Conservation (phyloP, 2,797 vertebrate species). For the Pseudochaenichthys georgianus region DNA sequence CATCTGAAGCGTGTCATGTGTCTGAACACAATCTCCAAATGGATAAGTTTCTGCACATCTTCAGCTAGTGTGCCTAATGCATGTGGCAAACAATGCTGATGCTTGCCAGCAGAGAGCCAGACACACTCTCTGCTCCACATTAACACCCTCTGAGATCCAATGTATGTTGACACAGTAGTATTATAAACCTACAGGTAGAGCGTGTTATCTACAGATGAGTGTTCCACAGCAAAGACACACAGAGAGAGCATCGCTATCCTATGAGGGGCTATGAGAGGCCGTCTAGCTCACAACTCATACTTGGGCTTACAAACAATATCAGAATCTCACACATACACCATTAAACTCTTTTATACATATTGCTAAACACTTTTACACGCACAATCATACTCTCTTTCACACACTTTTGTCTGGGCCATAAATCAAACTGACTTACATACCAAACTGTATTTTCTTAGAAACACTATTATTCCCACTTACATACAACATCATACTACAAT, state of each 20-base stretch:
- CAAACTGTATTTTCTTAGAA: no score
- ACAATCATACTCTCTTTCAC: no score
- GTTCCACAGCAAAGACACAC: background rate
- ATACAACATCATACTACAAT: no score
- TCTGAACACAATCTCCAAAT: constrained; percentile 30
- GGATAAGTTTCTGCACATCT: constrained; percentile 11
- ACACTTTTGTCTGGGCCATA: no score
- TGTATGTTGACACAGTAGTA: constrained; percentile 62
- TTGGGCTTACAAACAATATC: no score
- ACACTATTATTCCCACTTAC: no score
- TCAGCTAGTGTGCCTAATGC: constrained; percentile 35
- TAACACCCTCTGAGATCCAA: constrained; percentile 60
- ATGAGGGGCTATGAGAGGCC: no score
- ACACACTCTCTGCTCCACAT: constrained; percentile 56
- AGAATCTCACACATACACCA: no score
- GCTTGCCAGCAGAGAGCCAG: constrained; percentile 42
- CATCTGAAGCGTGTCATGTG: constrained; percentile 23
- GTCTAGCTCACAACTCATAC: no score
- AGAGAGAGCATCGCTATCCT: background rate
- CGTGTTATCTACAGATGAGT: constrained; percentile 27
- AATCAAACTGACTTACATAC: no score
- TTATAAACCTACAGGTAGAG: constrained; percentile 54
- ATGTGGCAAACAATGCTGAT: constrained; percentile 46
- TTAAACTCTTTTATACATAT: no score
- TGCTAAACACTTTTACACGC: no score